phyloP scores from a whole-genome alignment of 1,140 invertebrate species.

The Gryllus bimaculatus region DNA sequence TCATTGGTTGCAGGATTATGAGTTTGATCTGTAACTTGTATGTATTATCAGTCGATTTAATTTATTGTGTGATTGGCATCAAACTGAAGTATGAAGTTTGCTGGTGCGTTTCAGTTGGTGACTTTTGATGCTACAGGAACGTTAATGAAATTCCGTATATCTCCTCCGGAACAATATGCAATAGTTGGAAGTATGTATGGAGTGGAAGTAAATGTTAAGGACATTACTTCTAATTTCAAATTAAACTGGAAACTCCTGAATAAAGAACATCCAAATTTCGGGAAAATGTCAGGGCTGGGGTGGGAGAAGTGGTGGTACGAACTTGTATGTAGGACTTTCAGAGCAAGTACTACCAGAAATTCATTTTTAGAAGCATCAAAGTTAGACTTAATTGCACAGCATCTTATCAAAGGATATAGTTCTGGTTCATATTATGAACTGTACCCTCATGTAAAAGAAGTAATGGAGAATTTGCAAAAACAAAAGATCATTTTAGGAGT shows the following conservation, averaged over 20 bases:
- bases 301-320: conserved; percentile 75
- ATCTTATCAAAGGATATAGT: conserved; percentile 52
- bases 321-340: conserved; percentile 56
- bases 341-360: conserved; percentile 32
- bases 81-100: conserved; percentile 29
- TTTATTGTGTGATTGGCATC: no score
- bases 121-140: conserved; percentile 87
- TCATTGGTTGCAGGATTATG: no score
- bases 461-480: conserved; percentile 48
- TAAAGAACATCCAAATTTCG: conserved; percentile 69
- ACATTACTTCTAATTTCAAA: conserved; percentile 53
- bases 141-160: conserved; percentile 55
- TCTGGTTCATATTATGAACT: conserved; percentile 61
- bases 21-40: no score
- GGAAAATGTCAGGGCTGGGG: conserved; percentile 50
- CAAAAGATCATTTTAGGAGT: conserved; percentile 53
- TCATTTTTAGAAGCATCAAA: conserved; percentile 30
- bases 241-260: conserved; percentile 50
- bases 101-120: conserved; percentile 48
- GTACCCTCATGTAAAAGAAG: conserved; percentile 48
- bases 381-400: conserved; percentile 44
- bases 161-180: conserved; percentile 64
- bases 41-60: no score
- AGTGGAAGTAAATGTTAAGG: conserved; percentile 44
- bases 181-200: conserved; percentile 58